These are phyloP conservation scores for Coreius guichenoti DNA, from an alignment of 2,797 vertebrate genomes.

Conservation along the genomic window DNA sequence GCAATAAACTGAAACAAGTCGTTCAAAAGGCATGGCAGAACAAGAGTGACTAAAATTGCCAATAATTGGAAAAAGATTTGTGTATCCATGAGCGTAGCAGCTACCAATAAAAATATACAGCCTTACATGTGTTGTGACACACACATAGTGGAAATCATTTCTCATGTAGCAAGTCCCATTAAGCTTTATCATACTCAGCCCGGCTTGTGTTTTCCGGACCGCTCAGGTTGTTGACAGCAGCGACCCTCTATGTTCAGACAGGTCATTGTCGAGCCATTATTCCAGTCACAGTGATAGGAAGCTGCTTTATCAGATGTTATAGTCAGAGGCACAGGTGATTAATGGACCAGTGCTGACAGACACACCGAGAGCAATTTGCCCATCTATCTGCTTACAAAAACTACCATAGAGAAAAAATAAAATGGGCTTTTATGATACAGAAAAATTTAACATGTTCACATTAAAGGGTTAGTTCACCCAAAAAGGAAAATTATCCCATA, in stretches of 20 bases:
- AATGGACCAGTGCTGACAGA: slow-evolving; percentile 71
- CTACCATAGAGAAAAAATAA: not conserved
- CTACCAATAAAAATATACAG: slow-evolving; percentile 1
- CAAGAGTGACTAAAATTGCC: not conserved
- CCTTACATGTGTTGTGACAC: not conserved
- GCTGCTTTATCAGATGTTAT: slow-evolving; percentile 73
- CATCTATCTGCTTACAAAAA: slow-evolving; percentile 4
- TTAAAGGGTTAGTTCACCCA: not conserved
- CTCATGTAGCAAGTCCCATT: slow-evolving; percentile 64
- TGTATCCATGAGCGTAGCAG: not conserved
- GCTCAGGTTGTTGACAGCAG: slow-evolving; percentile 69
- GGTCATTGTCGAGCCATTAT: slow-evolving; percentile 71
- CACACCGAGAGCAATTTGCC: not conserved
- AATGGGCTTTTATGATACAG: not conserved
- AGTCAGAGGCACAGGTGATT: slow-evolving; percentile 75
- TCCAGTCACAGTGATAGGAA: slow-evolving; percentile 74
- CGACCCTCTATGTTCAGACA: slow-evolving; percentile 69
- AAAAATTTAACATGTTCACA: not conserved
- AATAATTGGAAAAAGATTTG: not conserved
- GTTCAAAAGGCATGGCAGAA: not conserved
- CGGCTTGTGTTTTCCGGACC: slow-evolving; percentile 71
- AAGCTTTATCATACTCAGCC: slow-evolving; percentile 71
- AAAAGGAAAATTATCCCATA: too few species aligned
- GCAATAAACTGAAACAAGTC: not conserved
- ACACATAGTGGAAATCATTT: slow-evolving; percentile 13